Percentiles rank a stretch among this genome's conserved stretches.
These are phyloP conservation scores for Mus pahari DNA, from an alignment of 2,113 vertebrate species.

Conservation along the genomic window DNA sequence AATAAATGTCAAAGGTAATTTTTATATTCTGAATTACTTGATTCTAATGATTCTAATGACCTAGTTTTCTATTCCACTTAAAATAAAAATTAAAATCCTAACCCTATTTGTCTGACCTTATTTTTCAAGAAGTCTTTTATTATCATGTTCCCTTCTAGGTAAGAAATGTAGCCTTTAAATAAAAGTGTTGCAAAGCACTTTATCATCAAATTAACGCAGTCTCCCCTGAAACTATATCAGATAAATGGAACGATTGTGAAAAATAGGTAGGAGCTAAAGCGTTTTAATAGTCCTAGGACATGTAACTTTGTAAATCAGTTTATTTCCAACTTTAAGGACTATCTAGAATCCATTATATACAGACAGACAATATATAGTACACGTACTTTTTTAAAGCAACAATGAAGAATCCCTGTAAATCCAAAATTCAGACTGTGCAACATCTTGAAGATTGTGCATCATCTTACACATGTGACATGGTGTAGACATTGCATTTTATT, in stretches of 20 bases:
- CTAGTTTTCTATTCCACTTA: not conserved
- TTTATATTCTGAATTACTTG: not conserved
- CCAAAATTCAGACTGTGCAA: not conserved
- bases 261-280: not conserved
- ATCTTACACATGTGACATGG: not conserved
- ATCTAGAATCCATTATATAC: not conserved
- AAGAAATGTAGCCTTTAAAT: slow-evolving; percentile 19
- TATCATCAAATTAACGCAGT: not conserved
- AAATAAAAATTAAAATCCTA: not conserved
- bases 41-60: not conserved
- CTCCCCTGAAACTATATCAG: not conserved
- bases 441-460: not conserved
- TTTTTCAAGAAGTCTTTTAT: not conserved
- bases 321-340: not conserved
- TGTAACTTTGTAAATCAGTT: not conserved
- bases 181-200: not conserved
- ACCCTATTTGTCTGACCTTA: not conserved
- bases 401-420: not conserved
- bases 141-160: not conserved
- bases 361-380: not conserved
- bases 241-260: not conserved
- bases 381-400: not conserved
- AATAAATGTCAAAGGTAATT: not conserved
- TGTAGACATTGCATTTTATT: not conserved
- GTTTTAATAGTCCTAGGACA: not conserved